Evolutionary conservation across 2,888 invertebrate species (phyloP).

Genomic region (Hecatera dysodea): DNA sequence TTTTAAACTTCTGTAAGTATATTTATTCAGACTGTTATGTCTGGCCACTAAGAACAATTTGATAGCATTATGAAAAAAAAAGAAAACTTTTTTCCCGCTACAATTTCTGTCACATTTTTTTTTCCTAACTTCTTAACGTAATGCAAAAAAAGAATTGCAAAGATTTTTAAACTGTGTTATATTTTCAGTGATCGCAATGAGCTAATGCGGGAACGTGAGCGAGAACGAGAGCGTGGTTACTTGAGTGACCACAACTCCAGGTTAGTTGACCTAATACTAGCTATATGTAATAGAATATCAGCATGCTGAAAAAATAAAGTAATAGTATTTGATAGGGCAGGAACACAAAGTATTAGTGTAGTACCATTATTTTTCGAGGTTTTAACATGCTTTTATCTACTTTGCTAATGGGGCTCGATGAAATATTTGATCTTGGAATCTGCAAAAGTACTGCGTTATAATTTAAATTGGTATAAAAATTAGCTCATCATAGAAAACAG

Average conservation of each 20-base stretch:
- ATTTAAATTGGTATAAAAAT: no score
- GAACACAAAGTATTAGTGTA: not conserved
- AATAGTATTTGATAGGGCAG: no score
- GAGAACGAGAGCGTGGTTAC: conserved; percentile 92
- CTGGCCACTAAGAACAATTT: conserved; percentile 8
- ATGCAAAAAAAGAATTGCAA: not conserved
- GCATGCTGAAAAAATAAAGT: not conserved
- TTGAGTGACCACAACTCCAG: conserved; percentile 95
- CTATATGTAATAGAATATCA: not conserved
- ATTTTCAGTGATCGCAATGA: conserved; percentile 95
- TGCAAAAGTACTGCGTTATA: not conserved
- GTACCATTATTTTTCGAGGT: not conserved
- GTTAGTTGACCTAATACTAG: conserved; percentile 77
- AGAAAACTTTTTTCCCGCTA: conserved; percentile 3
- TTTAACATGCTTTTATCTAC: not conserved
- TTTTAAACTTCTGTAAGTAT: not conserved
- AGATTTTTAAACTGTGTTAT: not conserved
- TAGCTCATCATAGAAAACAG: no score
- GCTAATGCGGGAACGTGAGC: conserved; percentile 94
- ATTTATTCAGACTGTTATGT: not conserved
- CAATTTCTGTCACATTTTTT: not conserved
- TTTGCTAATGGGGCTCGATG: no score
- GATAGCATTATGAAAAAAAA: not conserved
- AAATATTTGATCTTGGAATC: not conserved
- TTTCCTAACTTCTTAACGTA: not conserved